Evolutionary conservation across 1,140 invertebrate species (phyloP), one percentile per base, ranked within the genome.

Genomic region (Ceratina australensis): DNA sequence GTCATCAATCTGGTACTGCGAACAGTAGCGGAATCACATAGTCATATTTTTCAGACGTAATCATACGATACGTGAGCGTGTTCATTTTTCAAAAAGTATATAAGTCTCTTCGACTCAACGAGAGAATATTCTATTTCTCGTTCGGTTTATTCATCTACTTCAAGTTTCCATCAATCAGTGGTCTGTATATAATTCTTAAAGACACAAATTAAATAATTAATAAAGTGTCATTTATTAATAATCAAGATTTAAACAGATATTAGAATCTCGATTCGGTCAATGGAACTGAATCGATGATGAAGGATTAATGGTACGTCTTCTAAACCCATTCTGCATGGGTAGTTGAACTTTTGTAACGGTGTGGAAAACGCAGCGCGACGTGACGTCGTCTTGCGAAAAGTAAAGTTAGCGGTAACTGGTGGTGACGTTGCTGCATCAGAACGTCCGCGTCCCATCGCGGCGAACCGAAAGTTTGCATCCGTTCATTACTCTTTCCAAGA

Each of bases 271-370:
- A 47, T 15, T 66, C n/a, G 20, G 2, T 10, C 16, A 24, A n/a
- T 20, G 2, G 18, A 57, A 75, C 28, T 15, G 7, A 20, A 59
- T 18, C 18, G 66, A 16, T 42, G 54, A 68, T 22, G 61, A 64
- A 26, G 60, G 52, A 73, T 59, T n/a, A 73, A 73, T 78, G 59
- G 61, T 69, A 63, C 7, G 50, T 72, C 60, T 60, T 78, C n/a
- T 59, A 64, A 15, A 16, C 0, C 0, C 12, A 8, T 13, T 5
- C 26, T 78, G 59, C 5, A 33, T 12, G 47, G 49, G 67, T 52
- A 52, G 18, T 72, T 13, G 26, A 79, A 61, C 13, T 81, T 52
- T 13, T 2, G 24, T 18, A 73, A 22, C 8, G 68, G 65, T 24
- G 12, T 22, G 12, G 26, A 33, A 33, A 28, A 69, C 28, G 13